Conservation (phyloP, 37 sponge, comb jelly and placozoan species). For the Haliclona indistincta region DNA sequence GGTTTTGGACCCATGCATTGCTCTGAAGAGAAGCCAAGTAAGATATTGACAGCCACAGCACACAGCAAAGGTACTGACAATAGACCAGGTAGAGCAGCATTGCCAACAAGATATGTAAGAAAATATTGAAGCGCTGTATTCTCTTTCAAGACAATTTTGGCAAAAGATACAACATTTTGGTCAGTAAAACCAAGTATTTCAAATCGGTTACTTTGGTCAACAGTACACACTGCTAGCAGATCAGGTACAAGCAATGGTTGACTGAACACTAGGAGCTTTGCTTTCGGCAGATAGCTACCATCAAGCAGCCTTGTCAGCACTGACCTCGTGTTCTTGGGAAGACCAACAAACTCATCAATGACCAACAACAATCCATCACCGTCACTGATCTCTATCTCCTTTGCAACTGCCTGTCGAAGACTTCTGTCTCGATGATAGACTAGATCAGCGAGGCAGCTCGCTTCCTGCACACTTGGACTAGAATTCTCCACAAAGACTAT, state of each 20-base stretch:
- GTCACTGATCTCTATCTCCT: slow-evolving; percentile 8
- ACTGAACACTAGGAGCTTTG: slow-evolving; percentile 18
- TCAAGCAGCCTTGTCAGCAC: not conserved
- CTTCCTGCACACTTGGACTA: slow-evolving; percentile 19
- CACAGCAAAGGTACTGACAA: slow-evolving; percentile 27
- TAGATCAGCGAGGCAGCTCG: not conserved
- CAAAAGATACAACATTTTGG: slow-evolving; percentile 19
- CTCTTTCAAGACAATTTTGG: slow-evolving; percentile 1
- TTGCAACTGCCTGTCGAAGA: not conserved
- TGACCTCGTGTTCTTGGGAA: slow-evolving; percentile 12
- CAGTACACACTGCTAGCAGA: no score
- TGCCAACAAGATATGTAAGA: not conserved
- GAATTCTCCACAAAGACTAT: no score
- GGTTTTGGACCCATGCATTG: no score
- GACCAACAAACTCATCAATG: slow-evolving; percentile 51
- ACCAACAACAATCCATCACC: slow-evolving; percentile 25
- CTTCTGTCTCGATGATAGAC: not conserved
- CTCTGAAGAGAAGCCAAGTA: no score
- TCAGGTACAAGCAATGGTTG: no score
- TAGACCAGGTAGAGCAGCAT: slow-evolving; percentile 2
- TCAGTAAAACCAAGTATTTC: slow-evolving; percentile 40
- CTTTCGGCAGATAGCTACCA: slow-evolving; percentile 9
- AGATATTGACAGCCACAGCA: slow-evolving; percentile 19
- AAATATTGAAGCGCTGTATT: slow-evolving; percentile 15
- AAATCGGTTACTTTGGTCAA: not conserved